Base-by-base conservation (phyloP, 2,113 vertebrate genomes). In the Anguilla japonica region DNA sequence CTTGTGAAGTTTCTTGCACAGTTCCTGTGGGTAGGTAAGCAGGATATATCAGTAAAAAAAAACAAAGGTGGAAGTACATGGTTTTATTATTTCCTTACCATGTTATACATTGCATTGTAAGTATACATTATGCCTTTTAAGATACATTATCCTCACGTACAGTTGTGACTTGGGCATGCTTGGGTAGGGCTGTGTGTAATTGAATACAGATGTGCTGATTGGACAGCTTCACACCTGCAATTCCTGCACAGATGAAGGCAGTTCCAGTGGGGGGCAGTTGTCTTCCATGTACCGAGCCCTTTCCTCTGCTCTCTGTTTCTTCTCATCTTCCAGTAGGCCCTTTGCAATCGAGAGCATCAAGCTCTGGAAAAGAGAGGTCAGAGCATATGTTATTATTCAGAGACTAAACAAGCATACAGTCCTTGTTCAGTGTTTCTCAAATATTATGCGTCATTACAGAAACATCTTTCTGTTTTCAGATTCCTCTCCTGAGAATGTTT, bases 1-100 rank as follows among this genome's bases (percentile, higher is more conserved):
- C 83, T 96, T 94, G 53, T 99, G 97, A 81, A 99, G 93, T 89
- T 98, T 97, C 82, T 93, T 97, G 94, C 96, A 97, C 56, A 98
- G 90, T 0, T 99, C 98, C 98, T 99, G 91, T 78, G 1, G 16
- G 82, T 3, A 85, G 16, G 83, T 26, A 88, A 57, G 16, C 9
- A 22, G 26, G 14, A 40, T 60, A 81, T 84, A 34, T 46, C 29
- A 29, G 1, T 13, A 9, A n/a, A 43, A 87, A 34, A 34, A 34
- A 34, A 34, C 34, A 34, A 34, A 41, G 13, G 2, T 67, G 29
- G 34, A 83, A 71, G 75, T 46, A 20, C 3, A 75, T 71, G 20
- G 63, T 3, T 67, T 26, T 67, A 26, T 67, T 4, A 26, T 4
- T 22, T 60, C 14, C 57, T 67, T 26, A 67, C 26, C 7, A 26